A percentile compares a stretch with the other conserved stretches of the same genome.
Conservation (phyloP, 2,888 invertebrate genomes). For the Synergus itoensis region DNA sequence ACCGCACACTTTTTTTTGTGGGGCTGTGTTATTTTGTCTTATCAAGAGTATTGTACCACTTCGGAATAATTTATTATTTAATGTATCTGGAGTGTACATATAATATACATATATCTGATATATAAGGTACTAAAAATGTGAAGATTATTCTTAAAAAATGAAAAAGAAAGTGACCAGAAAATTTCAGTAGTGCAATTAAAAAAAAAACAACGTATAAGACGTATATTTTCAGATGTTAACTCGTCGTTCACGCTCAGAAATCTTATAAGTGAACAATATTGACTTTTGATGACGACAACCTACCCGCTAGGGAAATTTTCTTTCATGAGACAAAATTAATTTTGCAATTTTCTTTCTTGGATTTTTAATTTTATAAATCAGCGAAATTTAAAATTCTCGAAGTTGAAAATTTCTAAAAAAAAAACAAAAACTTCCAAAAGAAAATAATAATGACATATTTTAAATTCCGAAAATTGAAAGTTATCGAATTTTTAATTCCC, state of each 20-base stretch:
- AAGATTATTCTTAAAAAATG: neutral
- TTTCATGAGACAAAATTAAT: neutral
- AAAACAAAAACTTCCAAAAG: too few relatives aligned
- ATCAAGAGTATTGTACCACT: neutral
- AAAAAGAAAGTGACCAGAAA: neutral
- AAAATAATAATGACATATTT: too few relatives aligned
- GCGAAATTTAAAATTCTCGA: too few relatives aligned
- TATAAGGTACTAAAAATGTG: neutral
- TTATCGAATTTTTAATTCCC: too few relatives aligned
- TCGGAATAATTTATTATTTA: neutral
- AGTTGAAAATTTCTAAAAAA: too few relatives aligned
- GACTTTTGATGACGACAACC: conserved; percentile 28
- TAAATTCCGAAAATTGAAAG: too few relatives aligned
- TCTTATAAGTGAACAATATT: conserved; percentile 34
- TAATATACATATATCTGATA: neutral
- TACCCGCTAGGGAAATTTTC: neutral
- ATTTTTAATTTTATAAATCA: neutral
- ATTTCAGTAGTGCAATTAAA: neutral
- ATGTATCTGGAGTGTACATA: neutral
- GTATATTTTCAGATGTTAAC: neutral
- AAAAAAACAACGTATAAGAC: neutral
- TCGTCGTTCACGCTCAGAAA: conserved; percentile 4
- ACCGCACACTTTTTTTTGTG: too few relatives aligned
- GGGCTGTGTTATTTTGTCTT: neutral
- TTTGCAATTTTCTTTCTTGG: neutral